These are phyloP conservation scores for Pristionchus fissidentatus DNA, from an alignment of 2,888 invertebrate species.

Conservation along the genomic window DNA sequence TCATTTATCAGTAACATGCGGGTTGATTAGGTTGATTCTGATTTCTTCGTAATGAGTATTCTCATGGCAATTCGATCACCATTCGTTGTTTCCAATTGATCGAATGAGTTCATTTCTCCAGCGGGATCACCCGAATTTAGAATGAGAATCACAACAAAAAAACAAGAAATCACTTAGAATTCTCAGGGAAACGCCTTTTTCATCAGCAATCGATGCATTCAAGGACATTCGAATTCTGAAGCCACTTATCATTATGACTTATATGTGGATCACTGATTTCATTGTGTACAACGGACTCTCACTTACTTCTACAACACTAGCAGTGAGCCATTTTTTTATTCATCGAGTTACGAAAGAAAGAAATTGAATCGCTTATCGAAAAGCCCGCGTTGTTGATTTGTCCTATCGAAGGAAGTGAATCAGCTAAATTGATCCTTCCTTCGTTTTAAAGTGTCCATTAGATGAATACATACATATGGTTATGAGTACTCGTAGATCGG, in stretches of 20 bases:
- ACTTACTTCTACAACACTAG: conserved; percentile 1
- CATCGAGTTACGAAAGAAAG: too few species aligned
- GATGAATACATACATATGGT: background rate
- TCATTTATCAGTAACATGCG: too few species aligned
- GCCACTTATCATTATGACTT: background rate
- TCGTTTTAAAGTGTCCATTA: background rate
- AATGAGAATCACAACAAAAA: background rate
- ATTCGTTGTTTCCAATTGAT: too few species aligned
- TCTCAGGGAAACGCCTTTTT: background rate
- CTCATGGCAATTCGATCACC: too few species aligned
- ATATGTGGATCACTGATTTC: conserved; percentile 42
- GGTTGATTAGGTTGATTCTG: too few species aligned
- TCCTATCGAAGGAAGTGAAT: too few species aligned
- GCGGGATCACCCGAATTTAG: too few species aligned
- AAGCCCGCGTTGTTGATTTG: too few species aligned
- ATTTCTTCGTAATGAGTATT: too few species aligned
- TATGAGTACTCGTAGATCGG: background rate
- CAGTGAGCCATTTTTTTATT: conserved; percentile 13
- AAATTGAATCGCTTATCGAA: too few species aligned
- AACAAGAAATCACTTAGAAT: background rate
- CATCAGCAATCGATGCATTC: background rate
- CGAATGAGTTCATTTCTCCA: too few species aligned
- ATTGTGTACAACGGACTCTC: conserved; percentile 44
- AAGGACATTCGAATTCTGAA: background rate
- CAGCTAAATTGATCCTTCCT: too few species aligned